Evolutionary conservation across 2,888 invertebrate genomes (phyloP).

Genomic region (Eupithecia tripunctaria): DNA sequence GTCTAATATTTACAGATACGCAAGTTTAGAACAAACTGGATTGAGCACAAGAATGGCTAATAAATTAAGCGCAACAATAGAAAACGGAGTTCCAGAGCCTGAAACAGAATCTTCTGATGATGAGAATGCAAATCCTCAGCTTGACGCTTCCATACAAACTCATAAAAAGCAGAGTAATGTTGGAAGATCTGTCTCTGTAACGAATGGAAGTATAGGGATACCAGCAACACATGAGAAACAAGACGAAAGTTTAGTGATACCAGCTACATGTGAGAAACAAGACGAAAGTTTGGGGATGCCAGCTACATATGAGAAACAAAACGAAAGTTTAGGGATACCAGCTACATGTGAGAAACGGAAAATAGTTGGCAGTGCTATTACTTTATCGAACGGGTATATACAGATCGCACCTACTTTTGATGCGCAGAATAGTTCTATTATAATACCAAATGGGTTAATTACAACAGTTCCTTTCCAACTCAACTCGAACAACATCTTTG

Average conservation of each 20-base stretch:
- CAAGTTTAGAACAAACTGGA: conserved; percentile 23
- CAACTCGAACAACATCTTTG: not conserved
- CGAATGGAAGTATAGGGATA: not conserved
- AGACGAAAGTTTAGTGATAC: not conserved
- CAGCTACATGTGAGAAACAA: not conserved
- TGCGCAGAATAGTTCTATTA: not conserved
- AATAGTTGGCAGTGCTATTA: not conserved
- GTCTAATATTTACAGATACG: conserved; percentile 33
- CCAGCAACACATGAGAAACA: not conserved
- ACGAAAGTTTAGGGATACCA: not conserved
- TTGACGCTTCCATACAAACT: not conserved
- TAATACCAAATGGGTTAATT: not conserved
- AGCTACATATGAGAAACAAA: not conserved
- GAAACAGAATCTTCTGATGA: conserved; percentile 1
- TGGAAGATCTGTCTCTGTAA: not conserved
- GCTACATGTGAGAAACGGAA: not conserved
- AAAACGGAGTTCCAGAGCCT: not conserved
- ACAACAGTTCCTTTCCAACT: not conserved
- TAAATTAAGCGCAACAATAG: not conserved
- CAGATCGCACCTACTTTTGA: not conserved
- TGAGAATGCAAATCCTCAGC: not conserved
- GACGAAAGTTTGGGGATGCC: not conserved
- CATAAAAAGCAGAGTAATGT: not conserved
- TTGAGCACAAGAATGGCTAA: not conserved
- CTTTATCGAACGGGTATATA: not conserved